These are phyloP conservation scores for Conopomorpha cramerella DNA, from an alignment of 1,140 invertebrate species.

Conservation along the genomic window DNA sequence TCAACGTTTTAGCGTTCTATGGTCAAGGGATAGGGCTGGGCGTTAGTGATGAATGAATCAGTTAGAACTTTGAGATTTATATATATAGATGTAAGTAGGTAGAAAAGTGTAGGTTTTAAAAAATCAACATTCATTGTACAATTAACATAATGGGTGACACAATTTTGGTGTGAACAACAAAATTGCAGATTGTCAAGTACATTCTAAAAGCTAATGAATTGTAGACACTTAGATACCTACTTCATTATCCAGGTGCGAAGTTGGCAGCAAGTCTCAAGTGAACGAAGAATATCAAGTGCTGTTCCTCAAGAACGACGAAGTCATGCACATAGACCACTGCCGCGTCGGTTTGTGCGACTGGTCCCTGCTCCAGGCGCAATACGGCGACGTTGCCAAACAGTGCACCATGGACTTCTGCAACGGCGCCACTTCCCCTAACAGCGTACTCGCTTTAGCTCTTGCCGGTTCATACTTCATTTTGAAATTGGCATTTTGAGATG, in stretches of 20 bases:
- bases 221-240: not conserved
- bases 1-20: too few species aligned
- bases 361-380: constrained; percentile 37
- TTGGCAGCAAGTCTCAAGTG: constrained; percentile 38
- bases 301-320: constrained; percentile 66
- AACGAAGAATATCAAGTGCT: constrained; percentile 63
- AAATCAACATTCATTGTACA: too few species aligned
- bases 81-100: not conserved
- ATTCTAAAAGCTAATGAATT: not conserved
- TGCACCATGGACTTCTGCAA: constrained; percentile 46
- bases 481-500: too few species aligned
- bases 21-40: too few species aligned
- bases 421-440: constrained; percentile 14
- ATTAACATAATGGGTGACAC: not conserved
- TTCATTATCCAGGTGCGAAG: constrained; percentile 51
- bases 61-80: too few species aligned
- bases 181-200: not conserved
- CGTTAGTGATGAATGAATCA: too few species aligned
- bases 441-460: constrained; percentile 9
- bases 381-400: constrained; percentile 23
- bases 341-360: constrained; percentile 67
- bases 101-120: too few species aligned
- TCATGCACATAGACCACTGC: constrained; percentile 63
- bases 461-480: too few species aligned
- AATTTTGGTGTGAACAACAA: not conserved